Conservation (phyloP, 2,113 vertebrate genomes). For the Tympanuchus pallidicinctus region DNA sequence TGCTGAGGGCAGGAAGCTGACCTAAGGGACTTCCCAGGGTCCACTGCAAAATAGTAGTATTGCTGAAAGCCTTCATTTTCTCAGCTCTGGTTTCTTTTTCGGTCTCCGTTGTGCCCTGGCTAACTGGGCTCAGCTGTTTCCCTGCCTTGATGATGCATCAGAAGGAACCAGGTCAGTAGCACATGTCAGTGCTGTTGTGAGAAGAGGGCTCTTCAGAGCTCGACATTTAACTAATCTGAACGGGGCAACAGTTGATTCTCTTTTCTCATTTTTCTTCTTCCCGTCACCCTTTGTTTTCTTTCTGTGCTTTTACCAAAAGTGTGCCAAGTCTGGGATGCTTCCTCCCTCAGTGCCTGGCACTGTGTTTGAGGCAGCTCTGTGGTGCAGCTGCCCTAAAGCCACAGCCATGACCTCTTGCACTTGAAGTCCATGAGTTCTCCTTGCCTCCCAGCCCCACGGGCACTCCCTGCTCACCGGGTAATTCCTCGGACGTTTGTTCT, state of each 20-base stretch:
- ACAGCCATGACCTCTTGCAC: not conserved
- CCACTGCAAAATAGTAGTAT: not conserved
- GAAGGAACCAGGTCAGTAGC: not conserved
- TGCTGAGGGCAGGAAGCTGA: not conserved
- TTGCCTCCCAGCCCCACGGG: not conserved
- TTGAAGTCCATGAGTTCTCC: accelerated
- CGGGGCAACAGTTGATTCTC: not conserved
- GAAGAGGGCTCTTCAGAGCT: not conserved
- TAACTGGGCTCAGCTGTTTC: not conserved
- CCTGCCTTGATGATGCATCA: not conserved
- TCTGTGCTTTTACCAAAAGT: not conserved
- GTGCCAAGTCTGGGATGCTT: not conserved
- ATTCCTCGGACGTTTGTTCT: not conserved
- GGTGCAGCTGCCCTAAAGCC: conserved; percentile 32
- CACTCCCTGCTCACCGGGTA: not conserved
- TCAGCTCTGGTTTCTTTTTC: not conserved
- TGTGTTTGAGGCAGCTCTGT: not conserved
- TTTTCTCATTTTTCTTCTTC: not conserved
- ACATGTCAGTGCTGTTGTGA: not conserved
- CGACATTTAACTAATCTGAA: not conserved
- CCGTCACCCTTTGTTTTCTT: not conserved
- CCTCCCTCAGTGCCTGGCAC: not conserved
- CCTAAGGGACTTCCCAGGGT: not conserved
- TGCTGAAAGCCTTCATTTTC: not conserved
- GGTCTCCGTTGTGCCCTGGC: not conserved